Evolutionary conservation across 2,888 invertebrate genomes (phyloP).

Genomic region (Tiliacea aurago): DNA sequence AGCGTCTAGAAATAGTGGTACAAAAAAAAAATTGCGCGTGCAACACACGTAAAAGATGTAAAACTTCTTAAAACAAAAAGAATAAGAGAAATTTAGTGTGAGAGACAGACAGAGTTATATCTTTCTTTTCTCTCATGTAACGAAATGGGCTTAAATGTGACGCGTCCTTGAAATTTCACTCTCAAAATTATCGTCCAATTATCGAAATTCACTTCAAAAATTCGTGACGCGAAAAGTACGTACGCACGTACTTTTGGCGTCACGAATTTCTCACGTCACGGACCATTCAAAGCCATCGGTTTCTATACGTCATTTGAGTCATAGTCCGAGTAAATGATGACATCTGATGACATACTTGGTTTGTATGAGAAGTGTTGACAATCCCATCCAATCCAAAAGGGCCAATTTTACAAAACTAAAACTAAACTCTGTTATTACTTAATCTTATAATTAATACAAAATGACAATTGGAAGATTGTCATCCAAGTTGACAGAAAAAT

Average conservation of each 20-base stretch:
- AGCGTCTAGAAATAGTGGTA: too few relatives aligned
- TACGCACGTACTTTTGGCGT: too few relatives aligned
- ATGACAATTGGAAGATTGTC: too few relatives aligned
- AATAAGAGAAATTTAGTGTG: not conserved
- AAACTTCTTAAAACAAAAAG: not conserved
- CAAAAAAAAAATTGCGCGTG: not conserved
- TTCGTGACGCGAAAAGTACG: not conserved
- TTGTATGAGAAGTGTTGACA: too few relatives aligned
- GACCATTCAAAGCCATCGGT: not conserved
- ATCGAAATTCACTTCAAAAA: not conserved
- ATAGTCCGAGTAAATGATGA: not conserved
- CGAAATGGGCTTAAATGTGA: not conserved
- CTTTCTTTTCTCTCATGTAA: not conserved
- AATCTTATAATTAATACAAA: too few relatives aligned
- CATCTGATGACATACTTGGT: not conserved
- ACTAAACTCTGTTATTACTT: not conserved
- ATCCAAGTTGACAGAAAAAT: too few relatives aligned
- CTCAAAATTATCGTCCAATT: not conserved
- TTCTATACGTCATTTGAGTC: not conserved
- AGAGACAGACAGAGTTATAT: not conserved
- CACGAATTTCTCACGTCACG: too few relatives aligned
- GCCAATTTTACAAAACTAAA: not conserved
- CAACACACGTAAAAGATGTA: too few relatives aligned
- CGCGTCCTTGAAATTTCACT: not conserved
- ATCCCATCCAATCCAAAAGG: not conserved